phyloP scores from a whole-genome alignment of 2,113 vertebrate species.

The Microtus richardsoni region DNA sequence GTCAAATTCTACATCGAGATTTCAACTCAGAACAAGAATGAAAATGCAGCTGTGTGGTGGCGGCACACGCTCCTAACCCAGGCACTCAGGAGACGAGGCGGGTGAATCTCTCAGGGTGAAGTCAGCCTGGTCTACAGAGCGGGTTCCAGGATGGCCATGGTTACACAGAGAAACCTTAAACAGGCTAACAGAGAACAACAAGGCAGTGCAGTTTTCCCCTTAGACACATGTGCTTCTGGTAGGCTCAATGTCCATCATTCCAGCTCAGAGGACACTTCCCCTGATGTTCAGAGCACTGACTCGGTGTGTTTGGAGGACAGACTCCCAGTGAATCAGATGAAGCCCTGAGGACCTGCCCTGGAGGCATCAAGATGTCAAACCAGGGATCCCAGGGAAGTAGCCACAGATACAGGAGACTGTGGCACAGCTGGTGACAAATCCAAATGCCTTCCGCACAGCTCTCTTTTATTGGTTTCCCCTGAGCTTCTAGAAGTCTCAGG shows the following conservation, averaged over 20 bases:
- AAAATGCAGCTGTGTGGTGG: background rate
- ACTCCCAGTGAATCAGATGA: background rate
- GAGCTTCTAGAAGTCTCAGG: background rate
- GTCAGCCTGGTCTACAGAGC: background rate
- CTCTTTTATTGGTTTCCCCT: background rate
- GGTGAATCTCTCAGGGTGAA: background rate
- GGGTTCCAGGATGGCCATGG: background rate
- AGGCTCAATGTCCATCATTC: background rate
- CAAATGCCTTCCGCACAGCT: fast-evolving
- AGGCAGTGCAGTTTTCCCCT: background rate
- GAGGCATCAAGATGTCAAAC: background rate
- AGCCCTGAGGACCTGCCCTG: background rate
- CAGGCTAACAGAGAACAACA: background rate
- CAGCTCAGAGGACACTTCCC: background rate
- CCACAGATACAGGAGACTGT: too few relatives aligned
- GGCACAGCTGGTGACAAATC: background rate
- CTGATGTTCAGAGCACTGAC: background rate
- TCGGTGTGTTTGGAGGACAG: background rate
- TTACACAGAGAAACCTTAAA: background rate
- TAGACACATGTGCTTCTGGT: background rate
- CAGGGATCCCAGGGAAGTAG: background rate
- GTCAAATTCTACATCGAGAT: constrained; percentile 34
- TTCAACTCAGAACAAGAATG: constrained; percentile 16
- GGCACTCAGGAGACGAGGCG: background rate
- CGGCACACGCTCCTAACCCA: background rate